phyloP scores from a whole-genome alignment of 2,113 vertebrate species.

The Zosterops lateralis region DNA sequence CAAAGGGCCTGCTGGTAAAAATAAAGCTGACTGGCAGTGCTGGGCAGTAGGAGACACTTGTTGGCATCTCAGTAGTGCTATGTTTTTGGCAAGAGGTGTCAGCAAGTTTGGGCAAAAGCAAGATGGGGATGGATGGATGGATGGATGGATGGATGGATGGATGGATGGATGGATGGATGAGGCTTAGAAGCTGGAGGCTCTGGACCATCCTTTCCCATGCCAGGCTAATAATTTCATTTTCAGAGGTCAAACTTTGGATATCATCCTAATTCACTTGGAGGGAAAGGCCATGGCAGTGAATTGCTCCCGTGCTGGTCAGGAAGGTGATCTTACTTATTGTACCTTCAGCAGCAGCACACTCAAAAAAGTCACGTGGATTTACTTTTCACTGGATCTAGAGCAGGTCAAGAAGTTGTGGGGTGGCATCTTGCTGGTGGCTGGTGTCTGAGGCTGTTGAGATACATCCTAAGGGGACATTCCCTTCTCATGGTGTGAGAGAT shows the following conservation, averaged over 20 bases:
- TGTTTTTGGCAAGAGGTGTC: background rate
- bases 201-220: conserved; percentile 1
- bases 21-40: background rate
- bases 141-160: conserved; percentile 3
- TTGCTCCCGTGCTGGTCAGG: background rate
- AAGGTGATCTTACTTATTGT: background rate
- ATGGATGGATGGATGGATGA: background rate
- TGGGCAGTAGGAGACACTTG: background rate
- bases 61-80: background rate
- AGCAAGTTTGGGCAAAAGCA: background rate
- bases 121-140: background rate
- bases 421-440: background rate
- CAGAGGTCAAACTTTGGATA: background rate
- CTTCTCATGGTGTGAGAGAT: background rate
- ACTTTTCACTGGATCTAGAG: background rate
- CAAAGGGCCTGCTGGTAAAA: background rate
- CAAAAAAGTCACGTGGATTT: background rate
- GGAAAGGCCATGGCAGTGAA: background rate
- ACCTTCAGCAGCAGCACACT: background rate
- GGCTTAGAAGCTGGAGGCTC: background rate
- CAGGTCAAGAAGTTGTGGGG: background rate
- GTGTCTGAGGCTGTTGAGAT: background rate
- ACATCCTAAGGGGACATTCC: background rate
- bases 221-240: conserved; percentile 17
- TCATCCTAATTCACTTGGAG: background rate